Evolutionary conservation across 2,113 vertebrate species (phyloP).

Genomic region (Brachyhypopomus occidentalis): DNA sequence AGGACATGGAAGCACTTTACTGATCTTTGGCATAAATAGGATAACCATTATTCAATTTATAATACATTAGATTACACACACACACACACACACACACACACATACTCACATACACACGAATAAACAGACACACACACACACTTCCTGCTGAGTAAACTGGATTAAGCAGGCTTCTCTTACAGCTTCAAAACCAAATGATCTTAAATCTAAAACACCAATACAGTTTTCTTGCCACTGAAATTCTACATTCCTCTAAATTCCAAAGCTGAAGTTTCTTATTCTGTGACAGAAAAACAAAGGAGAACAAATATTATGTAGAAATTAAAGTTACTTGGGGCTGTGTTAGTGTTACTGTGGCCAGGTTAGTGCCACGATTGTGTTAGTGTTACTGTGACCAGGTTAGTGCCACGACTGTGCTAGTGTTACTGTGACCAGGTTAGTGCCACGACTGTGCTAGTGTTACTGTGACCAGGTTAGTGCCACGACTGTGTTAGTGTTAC

Average conservation of each 20-base stretch:
- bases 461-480: constrained; percentile 34
- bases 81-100: background rate
- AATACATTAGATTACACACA: background rate
- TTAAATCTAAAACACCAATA: background rate
- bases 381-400: constrained; percentile 2
- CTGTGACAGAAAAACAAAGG: too few relatives aligned
- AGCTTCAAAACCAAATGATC: background rate
- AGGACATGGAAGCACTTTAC: too few relatives aligned
- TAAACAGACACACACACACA: background rate
- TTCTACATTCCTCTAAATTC: background rate
- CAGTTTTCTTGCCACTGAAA: background rate
- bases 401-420: constrained; percentile 60
- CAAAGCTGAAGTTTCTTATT: too few relatives aligned
- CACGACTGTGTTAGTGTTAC: constrained; percentile 51
- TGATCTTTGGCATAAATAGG: too few relatives aligned
- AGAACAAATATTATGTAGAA: too few relatives aligned
- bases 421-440: constrained; percentile 3
- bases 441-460: constrained; percentile 60
- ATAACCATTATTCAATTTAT: too few relatives aligned
- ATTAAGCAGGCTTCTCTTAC: background rate
- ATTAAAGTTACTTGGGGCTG: background rate
- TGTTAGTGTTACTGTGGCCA: background rate
- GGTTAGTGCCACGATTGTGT: constrained; percentile 59
- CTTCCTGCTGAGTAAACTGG: background rate
- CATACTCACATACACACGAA: background rate